A percentile compares a stretch with the other conserved stretches of the same genome.
phyloP scores from a whole-genome alignment of 2,797 vertebrate genomes.

The Ibycter americanus region DNA sequence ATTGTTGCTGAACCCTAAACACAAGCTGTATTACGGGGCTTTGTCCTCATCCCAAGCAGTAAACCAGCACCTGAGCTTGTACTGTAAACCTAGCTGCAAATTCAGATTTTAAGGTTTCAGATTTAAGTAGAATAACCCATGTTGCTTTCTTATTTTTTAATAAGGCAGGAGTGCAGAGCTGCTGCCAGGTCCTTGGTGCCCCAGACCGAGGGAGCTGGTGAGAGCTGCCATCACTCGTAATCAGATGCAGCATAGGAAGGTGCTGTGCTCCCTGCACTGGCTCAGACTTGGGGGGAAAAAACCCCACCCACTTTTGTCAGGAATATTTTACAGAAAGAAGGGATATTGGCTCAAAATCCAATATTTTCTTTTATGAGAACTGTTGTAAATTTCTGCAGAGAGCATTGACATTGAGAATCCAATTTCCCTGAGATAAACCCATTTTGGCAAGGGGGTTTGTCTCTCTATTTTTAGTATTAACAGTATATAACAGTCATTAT shows the following conservation, averaged over 20 bases:
- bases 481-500: neutral
- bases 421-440: constrained; percentile 34
- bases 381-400: constrained; percentile 16
- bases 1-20: neutral
- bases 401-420: neutral
- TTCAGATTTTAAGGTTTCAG: neutral
- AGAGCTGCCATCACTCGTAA: accelerated
- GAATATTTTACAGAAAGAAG: neutral
- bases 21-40: neutral
- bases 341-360: neutral
- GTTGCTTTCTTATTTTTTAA: neutral
- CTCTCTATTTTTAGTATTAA: neutral
- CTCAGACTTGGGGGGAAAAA: neutral
- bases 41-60: neutral
- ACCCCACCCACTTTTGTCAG: neutral
- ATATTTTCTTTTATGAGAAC: neutral
- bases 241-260: neutral
- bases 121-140: neutral
- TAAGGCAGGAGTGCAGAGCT: neutral
- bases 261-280: neutral
- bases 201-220: accelerated
- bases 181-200: neutral
- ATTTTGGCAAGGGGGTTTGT: neutral
- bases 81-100: neutral
- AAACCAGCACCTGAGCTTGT: neutral